A percentile compares a stretch with the other conserved stretches of the same genome.
These are phyloP conservation scores for Coracias cyanogaster DNA, from an alignment of 2,797 vertebrate species.

Conservation along the genomic window DNA sequence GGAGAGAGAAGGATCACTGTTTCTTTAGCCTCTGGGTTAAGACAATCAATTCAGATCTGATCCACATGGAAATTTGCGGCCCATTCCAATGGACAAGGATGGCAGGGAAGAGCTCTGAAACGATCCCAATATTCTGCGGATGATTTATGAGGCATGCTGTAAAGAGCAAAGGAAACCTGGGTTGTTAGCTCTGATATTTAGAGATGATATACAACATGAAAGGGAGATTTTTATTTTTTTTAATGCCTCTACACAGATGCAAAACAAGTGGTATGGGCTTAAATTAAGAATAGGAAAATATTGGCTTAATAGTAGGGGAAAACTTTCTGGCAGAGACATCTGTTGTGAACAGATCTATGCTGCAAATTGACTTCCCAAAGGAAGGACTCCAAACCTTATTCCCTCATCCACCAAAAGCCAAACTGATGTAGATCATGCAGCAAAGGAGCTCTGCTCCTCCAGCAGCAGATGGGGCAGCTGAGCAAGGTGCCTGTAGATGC, in stretches of 20 bases:
- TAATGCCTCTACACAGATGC: neutral
- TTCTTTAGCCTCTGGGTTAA: neutral
- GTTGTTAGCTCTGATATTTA: constrained; percentile 55
- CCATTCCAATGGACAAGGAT: neutral
- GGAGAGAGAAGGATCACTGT: neutral
- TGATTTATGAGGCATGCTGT: constrained; percentile 28
- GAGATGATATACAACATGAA: constrained; percentile 35
- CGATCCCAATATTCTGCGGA: neutral
- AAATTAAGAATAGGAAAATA: neutral
- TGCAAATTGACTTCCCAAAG: neutral
- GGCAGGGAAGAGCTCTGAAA: neutral
- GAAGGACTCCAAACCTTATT: neutral
- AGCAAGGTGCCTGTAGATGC: accelerated
- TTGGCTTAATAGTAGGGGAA: neutral
- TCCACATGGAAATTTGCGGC: neutral
- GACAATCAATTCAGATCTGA: neutral
- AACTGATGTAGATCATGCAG: accelerated
- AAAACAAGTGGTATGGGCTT: neutral
- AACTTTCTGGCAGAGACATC: neutral
- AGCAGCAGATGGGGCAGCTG: neutral
- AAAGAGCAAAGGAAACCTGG: constrained; percentile 36
- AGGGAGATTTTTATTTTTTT: neutral
- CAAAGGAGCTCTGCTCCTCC: neutral
- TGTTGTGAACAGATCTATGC: neutral
- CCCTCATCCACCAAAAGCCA: accelerated